Base-by-base conservation (phyloP, 2,113 vertebrate species). In the Natator depressus region DNA sequence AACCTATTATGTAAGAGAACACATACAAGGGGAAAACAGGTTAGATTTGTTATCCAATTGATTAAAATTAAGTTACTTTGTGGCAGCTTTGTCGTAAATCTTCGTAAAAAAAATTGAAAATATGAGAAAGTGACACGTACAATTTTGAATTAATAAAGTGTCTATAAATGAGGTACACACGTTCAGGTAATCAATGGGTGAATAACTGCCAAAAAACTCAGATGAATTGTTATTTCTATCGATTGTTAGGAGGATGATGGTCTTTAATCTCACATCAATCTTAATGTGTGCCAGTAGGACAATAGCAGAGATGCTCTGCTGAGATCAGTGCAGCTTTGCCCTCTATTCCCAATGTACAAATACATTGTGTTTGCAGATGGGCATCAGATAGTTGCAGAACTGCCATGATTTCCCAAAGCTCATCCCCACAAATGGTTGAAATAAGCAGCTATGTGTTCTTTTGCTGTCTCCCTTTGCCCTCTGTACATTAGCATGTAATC, bases 261-360 rank as follows among this genome's bases (percentile, higher is more conserved):
- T 98, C 98, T 98, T 99, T 99, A 99, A 99, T 99, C 99, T 99
- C 98, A 29, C 99, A 99, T 99, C 99, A 99, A 99, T 99, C 99
- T 99, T 99, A 99, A 99, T 99, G 99, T 99, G 99, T 99, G 99
- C 99, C 99, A 99, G 97, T 95, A 98, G 99, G 98, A 99, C 99
- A 99, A 99, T 99, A 98, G 98, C 97, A 97, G 97, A 95, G 97
- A 98, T 98, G 98, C 99, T 99, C 98, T 96, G 97, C 95, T 96
- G 99, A 99, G 98, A 99, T 98, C 98, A 98, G 98, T 97, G 98
- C 98, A 98, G 98, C 98, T 98, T 98, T 98, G 97, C 98, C 98
- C 98, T 98, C 98, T 98, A 98, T 99, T 98, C 98, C 99, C 97
- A 98, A 97, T 4, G 98, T 98, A 98, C 98, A 98, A 95, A 98